Base-by-base conservation (phyloP, 2,888 invertebrate genomes). In the Leuctra nigra region DNA sequence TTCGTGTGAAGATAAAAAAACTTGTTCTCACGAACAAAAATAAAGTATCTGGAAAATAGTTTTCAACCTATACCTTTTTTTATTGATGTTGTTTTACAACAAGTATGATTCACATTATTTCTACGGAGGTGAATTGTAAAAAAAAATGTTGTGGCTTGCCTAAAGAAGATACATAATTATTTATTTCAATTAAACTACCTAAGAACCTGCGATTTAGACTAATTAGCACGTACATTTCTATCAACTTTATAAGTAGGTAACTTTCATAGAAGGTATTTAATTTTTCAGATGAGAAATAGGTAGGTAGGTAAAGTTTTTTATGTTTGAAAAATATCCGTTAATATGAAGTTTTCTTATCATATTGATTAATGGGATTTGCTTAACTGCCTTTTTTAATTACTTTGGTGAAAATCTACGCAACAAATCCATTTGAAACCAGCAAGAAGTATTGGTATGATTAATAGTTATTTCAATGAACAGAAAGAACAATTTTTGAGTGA, bases 401-500 rank as follows among this genome's bases (percentile, higher is more conserved):
- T 44, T 44, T 44, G 44, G 44, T 44, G 44, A 44, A 44, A 44
- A 22, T 23, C 44, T 44, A 20, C 23, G 44, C 23, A 23, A 23
- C 44, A 44, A 20, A 23, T 44, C 23, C 20, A 44, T 23, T 44
- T 20, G 4, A 44, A 44, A 44, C 44, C 44, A n/a, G 44, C 22
- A 4, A 20, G 44, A 44, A n/a, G n/a, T n/a, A n/a, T n/a, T n/a
- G n/a, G n/a, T n/a, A n/a, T 44, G 44, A 44, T 44, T 44, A 44
- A 44, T 44, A 22, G 44, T 44, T 20, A 22, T 44, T 23, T 44
- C 44, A 23, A 23, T 44, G 44, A 44, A 44, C 23, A 4, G 44
- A 44, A 44, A 11, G 44, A 44, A 44, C 7, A 20, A 44, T n/a
- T 44, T 44, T 44, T 44, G 4, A 44, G 7, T 9, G 7, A 29